phyloP scores from a whole-genome alignment of 1,140 invertebrate species.

The Sinella curviseta region DNA sequence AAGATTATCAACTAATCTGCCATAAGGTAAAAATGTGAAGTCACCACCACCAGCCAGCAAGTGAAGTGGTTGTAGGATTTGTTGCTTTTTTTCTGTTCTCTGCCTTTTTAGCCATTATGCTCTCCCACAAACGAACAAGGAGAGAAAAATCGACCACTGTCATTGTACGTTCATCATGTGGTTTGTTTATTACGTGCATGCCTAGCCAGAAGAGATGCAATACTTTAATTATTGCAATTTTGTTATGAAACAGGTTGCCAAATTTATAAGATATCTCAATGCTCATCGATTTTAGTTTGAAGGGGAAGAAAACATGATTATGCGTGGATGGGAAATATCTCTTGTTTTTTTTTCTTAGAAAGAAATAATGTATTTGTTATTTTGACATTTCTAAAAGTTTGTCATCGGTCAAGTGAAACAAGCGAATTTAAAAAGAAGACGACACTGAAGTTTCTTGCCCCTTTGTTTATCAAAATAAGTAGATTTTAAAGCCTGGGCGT shows the following conservation, averaged over 20 bases:
- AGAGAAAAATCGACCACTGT: no score
- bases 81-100: no score
- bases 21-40: no score
- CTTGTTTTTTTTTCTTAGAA: not conserved
- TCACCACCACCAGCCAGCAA: no score
- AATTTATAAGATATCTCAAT: not conserved
- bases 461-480: no score
- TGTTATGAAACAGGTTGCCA: not conserved
- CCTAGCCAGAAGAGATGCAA: not conserved
- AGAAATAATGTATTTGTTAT: not conserved
- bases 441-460: no score
- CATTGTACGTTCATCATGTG: no score
- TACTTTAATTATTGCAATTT: not conserved
- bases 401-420: not conserved
- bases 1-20: no score
- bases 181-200: not conserved
- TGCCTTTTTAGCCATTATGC: no score
- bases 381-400: not conserved
- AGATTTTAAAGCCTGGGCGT: no score
- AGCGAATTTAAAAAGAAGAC: no score
- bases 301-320: not conserved
- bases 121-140: not conserved
- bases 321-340: not conserved
- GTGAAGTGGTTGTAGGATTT: no score
- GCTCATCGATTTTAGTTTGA: not conserved